Evolutionary conservation across 2,888 invertebrate species (phyloP).

Genomic region (Nematopogon swammerdamellus): DNA sequence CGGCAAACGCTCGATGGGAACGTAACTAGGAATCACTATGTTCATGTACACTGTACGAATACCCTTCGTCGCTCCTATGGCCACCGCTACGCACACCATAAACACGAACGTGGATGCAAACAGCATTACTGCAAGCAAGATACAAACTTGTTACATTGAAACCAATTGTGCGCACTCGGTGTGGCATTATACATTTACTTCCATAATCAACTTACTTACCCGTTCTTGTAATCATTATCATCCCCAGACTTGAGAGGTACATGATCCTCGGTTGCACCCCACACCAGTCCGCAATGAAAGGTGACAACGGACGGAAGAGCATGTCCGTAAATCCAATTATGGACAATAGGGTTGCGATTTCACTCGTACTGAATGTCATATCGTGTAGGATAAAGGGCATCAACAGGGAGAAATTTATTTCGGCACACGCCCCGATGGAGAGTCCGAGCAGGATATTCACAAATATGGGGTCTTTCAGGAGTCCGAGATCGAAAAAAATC

Average conservation of each 20-base stretch:
- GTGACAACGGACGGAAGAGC: slow-evolving; percentile 59
- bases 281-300: slow-evolving; percentile 64
- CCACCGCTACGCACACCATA: slow-evolving; percentile 50
- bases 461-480: slow-evolving; percentile 65
- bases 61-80: slow-evolving; percentile 66
- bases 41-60: slow-evolving; percentile 67
- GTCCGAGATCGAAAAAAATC: slow-evolving; percentile 60
- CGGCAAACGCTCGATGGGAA: slow-evolving; percentile 63
- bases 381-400: slow-evolving; percentile 66
- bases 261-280: slow-evolving; percentile 60
- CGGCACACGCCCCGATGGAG: slow-evolving; percentile 65
- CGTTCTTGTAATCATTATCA: slow-evolving; percentile 58
- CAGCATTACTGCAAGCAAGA: slow-evolving; percentile 39
- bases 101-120: slow-evolving; percentile 37
- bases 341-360: slow-evolving; percentile 63
- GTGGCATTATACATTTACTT: no score
- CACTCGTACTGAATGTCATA: slow-evolving; percentile 51
- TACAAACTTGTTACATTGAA: no score
- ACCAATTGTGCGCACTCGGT: no score
- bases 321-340: slow-evolving; percentile 58
- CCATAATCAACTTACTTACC: slow-evolving; percentile 51
- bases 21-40: slow-evolving; percentile 64
- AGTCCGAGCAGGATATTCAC: slow-evolving; percentile 66
- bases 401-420: slow-evolving; percentile 65
- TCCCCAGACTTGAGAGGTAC: slow-evolving; percentile 59